These are phyloP conservation scores for Sebastes nivosus DNA, from an alignment of 2,797 vertebrate genomes.

Conservation along the genomic window DNA sequence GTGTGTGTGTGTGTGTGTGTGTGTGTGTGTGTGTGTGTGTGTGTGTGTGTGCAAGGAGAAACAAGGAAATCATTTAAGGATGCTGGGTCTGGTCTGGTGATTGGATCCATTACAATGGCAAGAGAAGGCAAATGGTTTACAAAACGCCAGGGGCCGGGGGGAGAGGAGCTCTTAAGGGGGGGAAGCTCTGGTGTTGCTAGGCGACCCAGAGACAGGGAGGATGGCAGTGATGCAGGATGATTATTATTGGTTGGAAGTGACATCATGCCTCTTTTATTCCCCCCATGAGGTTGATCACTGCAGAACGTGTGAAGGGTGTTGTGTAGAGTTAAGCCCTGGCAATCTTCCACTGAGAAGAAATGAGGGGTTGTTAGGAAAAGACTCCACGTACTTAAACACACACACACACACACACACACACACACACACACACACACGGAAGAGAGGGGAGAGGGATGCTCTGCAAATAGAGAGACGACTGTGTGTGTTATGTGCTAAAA, in stretches of 20 bases:
- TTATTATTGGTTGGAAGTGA: constrained; percentile 85
- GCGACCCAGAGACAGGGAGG: constrained; percentile 78
- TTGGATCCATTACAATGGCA: constrained; percentile 76
- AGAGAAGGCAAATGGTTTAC: constrained; percentile 73
- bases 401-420: background rate
- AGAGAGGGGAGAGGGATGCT: constrained; percentile 43
- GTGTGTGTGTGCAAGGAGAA: background rate
- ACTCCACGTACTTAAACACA: background rate
- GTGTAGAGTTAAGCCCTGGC: constrained; percentile 67
- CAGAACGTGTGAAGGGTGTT: constrained; percentile 78
- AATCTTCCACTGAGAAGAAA: constrained; percentile 61
- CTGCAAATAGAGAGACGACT: constrained; percentile 56
- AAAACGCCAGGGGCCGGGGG: constrained; percentile 57
- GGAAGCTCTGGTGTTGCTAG: constrained; percentile 80
- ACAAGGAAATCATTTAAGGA: constrained; percentile 39
- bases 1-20: background rate
- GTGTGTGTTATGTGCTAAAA: constrained; percentile 44
- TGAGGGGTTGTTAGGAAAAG: constrained; percentile 53
- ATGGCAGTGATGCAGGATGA: constrained; percentile 80
- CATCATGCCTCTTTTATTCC: constrained; percentile 75
- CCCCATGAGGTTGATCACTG: constrained; percentile 76
- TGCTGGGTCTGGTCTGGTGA: constrained; percentile 51
- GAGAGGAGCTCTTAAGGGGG: constrained; percentile 58
- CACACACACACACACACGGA: no score
- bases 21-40: background rate